Base-by-base conservation (phyloP, 1,140 invertebrate species). In the Drosophila sechellia region DNA sequence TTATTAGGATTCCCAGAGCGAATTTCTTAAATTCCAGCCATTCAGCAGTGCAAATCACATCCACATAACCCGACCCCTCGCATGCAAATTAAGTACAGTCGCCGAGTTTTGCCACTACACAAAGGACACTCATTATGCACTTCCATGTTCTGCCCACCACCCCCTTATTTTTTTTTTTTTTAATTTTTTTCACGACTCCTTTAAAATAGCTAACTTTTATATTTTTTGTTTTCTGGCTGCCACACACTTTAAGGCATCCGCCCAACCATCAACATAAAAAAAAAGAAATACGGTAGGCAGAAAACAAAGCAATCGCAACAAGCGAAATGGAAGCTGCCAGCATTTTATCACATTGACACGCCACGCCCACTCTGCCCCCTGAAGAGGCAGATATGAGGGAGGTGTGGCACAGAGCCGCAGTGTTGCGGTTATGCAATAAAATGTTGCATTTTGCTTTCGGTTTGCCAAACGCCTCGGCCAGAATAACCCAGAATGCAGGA, bases 61-160 rank as follows among this genome's bases (percentile, higher is more conserved):
- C 45, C 61, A 71, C 79, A 43, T 43, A 43, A 17, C 10, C 10
- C 10, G 72, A 69, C 40, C 53, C 59, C 8, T 15, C 4, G 48
- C 72, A 64, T 65, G 59, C 74, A 84, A 83, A 83, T 83, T 52
- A 84, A 83, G 80, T 84, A 85, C 81, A 85, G 72, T 84, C 81
- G 60, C 25, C 77, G 66, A 57, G 54, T 71, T 57, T 31, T 60
- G 72, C 49, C 58, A 56, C 59, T 52, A 42, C 72, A 77, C 81
- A 85, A 85, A 85, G 77, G 81, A 81, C 77, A 73, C 81, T 86
- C 81, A 85, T 85, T 85, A 85, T 85, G 81, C 81, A 73, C 54
- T 65, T 54, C 56, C 73, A 57, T 72, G 35, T 54, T 55, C 25
- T 15, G 20, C 17, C 40, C 45, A 12, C 45, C 5, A 27, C 22